Conservation (phyloP, 2,888 invertebrate species). For the Aphodius sticticus region DNA sequence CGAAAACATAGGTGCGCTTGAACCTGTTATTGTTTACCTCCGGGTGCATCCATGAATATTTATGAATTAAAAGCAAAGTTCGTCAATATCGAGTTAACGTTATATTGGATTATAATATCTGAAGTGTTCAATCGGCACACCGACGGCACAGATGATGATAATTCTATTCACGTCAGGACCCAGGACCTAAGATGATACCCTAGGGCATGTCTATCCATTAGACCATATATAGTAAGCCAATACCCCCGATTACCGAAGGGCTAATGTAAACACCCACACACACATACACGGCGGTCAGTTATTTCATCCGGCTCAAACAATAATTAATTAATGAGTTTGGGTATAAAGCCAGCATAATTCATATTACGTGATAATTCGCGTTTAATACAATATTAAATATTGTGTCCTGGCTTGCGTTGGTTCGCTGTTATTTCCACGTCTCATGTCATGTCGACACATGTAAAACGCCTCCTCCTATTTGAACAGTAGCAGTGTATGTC, state of each 20-base stretch:
- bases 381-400: background rate
- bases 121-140: background rate
- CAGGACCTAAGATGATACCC: background rate
- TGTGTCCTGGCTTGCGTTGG: background rate
- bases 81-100: background rate
- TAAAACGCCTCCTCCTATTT: background rate
- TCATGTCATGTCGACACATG: background rate
- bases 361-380: too few species aligned
- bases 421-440: background rate
- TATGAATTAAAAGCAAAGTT: background rate
- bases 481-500: background rate
- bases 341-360: background rate
- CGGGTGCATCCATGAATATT: background rate
- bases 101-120: background rate
- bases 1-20: too few species aligned
- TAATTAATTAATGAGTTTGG: background rate
- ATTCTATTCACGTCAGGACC: background rate
- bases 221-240: background rate
- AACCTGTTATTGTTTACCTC: too few species aligned
- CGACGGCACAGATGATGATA: background rate
- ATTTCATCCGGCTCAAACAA: background rate
- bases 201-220: background rate
- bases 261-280: background rate
- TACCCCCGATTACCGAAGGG: background rate
- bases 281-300: background rate